Evolutionary conservation across 2,888 invertebrate genomes (phyloP).

Genomic region (Heteromurus nitidus): DNA sequence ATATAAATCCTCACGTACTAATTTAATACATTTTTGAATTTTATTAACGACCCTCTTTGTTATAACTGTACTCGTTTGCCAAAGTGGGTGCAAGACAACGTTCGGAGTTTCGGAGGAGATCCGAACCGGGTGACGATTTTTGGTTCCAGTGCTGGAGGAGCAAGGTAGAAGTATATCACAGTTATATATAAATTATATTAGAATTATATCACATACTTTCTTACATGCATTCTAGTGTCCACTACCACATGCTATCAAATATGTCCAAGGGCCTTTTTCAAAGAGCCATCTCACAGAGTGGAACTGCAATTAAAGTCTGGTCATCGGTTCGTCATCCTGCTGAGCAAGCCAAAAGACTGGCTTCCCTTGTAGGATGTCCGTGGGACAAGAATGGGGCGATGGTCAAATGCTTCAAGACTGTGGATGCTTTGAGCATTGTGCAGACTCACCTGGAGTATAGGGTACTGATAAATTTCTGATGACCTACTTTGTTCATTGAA

Average conservation of each 20-base stretch:
- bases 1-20: not conserved
- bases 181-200: no score
- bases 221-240: no score
- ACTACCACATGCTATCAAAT: constrained; percentile 62
- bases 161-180: no score
- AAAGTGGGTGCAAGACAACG: constrained; percentile 50
- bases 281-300: constrained; percentile 64
- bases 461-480: no score
- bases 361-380: constrained; percentile 60
- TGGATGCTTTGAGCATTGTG: constrained; percentile 57
- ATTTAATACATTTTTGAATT: not conserved
- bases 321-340: constrained; percentile 54
- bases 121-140: constrained; percentile 45
- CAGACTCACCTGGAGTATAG: constrained; percentile 63
- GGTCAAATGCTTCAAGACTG: constrained; percentile 60
- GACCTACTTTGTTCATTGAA: no score
- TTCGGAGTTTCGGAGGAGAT: constrained; percentile 52
- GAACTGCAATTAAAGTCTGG: constrained; percentile 65
- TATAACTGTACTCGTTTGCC: not conserved
- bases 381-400: constrained; percentile 49
- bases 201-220: no score
- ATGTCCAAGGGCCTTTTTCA: constrained; percentile 59
- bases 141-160: constrained; percentile 54
- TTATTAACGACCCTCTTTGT: not conserved
- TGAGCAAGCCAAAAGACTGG: constrained; percentile 60